A percentile compares a stretch with the other conserved stretches of the same genome.
Conservation (phyloP, 2,797 vertebrate genomes). For the Falco biarmicus region DNA sequence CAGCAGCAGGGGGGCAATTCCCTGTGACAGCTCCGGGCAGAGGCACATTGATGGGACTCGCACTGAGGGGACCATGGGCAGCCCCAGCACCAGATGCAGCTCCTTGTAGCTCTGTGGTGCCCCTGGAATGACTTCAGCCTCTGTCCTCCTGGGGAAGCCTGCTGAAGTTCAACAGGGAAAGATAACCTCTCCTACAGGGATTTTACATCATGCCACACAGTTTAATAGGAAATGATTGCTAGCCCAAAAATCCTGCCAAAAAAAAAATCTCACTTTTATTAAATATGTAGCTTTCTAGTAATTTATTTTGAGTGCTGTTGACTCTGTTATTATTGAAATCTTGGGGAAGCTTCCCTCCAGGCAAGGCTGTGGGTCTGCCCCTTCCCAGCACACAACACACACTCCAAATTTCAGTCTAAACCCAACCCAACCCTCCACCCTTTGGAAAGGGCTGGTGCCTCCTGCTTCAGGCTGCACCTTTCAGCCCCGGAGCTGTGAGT, state of each 20-base stretch:
- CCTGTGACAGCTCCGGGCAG: neutral
- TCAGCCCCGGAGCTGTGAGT: neutral
- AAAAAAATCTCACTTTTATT: neutral
- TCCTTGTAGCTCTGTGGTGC: neutral
- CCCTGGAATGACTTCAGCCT: neutral
- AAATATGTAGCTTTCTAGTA: neutral
- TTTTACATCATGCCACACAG: neutral
- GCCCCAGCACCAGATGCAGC: neutral
- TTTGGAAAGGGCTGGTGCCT: neutral
- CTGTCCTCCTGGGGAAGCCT: neutral
- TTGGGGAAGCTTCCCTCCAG: neutral
- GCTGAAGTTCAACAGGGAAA: neutral
- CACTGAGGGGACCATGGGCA: neutral
- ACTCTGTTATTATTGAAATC: neutral
- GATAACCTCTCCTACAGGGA: neutral
- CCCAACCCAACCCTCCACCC: neutral
- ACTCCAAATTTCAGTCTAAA: neutral
- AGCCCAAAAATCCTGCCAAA: neutral
- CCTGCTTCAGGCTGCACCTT: neutral
- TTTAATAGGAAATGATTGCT: neutral
- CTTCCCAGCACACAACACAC: neutral
- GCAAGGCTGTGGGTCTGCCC: neutral
- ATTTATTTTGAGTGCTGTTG: neutral
- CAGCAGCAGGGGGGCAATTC: neutral
- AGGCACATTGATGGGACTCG: fast-evolving